Conservation (phyloP, 35 echinoderm and acorn worm species). For the Strongylocentrotus purpuratus region DNA sequence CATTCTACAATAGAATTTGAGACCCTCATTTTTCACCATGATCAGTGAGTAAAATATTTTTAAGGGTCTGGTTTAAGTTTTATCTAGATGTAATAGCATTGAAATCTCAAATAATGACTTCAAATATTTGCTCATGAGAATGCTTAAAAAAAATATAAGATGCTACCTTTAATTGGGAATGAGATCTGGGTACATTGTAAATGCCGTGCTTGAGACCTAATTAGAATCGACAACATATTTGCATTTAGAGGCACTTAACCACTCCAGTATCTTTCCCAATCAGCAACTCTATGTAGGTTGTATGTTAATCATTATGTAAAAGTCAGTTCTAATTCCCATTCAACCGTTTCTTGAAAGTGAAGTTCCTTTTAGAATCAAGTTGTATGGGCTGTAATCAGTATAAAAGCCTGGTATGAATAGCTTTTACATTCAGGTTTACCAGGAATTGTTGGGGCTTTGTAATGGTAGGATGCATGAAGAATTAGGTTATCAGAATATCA, state of each 20-base stretch:
- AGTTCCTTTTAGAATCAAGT: neutral
- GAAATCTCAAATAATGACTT: neutral
- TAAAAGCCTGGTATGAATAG: neutral
- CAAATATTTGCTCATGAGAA: neutral
- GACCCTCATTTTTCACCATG: neutral
- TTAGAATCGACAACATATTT: neutral
- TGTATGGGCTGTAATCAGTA: neutral
- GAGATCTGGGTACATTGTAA: neutral
- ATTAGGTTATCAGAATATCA: neutral
- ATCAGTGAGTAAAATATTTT: neutral
- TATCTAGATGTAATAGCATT: neutral
- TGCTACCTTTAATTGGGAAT: neutral
- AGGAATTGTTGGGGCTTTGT: too few species aligned
- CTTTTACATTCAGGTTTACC: neutral
- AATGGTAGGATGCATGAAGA: neutral
- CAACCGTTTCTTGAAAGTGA: neutral
- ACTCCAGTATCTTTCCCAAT: neutral
- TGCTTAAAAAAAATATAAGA: neutral
- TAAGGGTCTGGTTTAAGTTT: neutral
- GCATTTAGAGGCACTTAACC: neutral
- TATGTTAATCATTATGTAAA: constrained; percentile 7
- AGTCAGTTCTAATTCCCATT: neutral
- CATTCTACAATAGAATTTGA: neutral
- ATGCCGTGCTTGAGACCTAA: neutral
- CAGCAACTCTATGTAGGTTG: neutral